Evolutionary conservation across 1,140 invertebrate species (phyloP).

Genomic region (Lepidotrigona ventralis): DNA sequence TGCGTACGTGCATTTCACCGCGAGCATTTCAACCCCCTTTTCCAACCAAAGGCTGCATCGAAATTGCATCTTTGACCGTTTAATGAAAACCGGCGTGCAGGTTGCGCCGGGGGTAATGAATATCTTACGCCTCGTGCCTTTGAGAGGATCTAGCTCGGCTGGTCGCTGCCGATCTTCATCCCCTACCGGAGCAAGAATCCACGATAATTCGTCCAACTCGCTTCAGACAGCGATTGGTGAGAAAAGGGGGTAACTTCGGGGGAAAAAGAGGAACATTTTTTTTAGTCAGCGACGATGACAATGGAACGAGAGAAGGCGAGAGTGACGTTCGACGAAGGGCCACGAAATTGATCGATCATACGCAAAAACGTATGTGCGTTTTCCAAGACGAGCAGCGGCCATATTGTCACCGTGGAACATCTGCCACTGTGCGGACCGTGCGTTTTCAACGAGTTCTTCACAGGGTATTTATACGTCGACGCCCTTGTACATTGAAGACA

Average conservation of each 20-base stretch:
- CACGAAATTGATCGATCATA: slow-evolving; percentile 71
- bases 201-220: neutral
- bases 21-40: slow-evolving; percentile 3
- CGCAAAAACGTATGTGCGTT: slow-evolving; percentile 55
- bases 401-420: slow-evolving; percentile 76
- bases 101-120: slow-evolving; percentile 19
- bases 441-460: slow-evolving; percentile 48
- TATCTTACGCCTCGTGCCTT: slow-evolving; percentile 9
- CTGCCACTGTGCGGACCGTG: slow-evolving; percentile 63
- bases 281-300: too few relatives aligned
- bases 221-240: neutral
- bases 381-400: slow-evolving; percentile 64
- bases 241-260: too few relatives aligned
- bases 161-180: neutral
- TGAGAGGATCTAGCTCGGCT: neutral
- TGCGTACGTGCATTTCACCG: slow-evolving; percentile 11
- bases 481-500: neutral
- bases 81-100: slow-evolving; percentile 33
- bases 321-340: neutral
- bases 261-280: neutral
- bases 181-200: neutral
- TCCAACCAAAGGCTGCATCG: neutral
- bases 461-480: slow-evolving; percentile 62
- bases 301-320: neutral
- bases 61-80: slow-evolving; percentile 48